Conservation (phyloP, 2,888 invertebrate species). For the Lasioglossum zephyrum region DNA sequence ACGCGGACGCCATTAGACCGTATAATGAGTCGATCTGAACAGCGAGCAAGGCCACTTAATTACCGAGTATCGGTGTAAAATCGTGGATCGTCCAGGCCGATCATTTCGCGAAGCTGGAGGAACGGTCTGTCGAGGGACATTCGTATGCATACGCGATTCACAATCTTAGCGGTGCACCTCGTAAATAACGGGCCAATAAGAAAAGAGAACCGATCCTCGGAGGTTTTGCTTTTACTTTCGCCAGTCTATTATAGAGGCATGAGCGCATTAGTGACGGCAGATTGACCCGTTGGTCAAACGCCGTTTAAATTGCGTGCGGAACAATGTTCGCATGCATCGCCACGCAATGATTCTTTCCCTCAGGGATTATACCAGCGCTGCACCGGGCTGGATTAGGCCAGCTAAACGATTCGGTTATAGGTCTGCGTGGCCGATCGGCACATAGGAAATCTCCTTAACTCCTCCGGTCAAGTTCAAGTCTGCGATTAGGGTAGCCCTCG, state of each 20-base stretch:
- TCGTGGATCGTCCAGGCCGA: slow-evolving; percentile 49
- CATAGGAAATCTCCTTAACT: slow-evolving; percentile 64
- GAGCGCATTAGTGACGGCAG: slow-evolving; percentile 79
- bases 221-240: slow-evolving; percentile 57
- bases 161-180: slow-evolving; percentile 72
- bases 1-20: not conserved
- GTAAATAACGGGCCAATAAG: slow-evolving; percentile 65
- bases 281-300: slow-evolving; percentile 75
- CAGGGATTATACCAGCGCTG: slow-evolving; percentile 12
- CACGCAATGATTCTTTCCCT: slow-evolving; percentile 43
- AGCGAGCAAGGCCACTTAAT: slow-evolving; percentile 51
- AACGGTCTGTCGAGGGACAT: slow-evolving; percentile 31
- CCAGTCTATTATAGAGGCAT: slow-evolving; percentile 73
- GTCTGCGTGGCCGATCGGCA: slow-evolving; percentile 67
- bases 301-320: slow-evolving; percentile 72
- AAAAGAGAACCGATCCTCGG: slow-evolving; percentile 58
- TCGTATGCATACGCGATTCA: slow-evolving; percentile 66
- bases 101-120: slow-evolving; percentile 47
- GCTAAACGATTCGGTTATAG: slow-evolving; percentile 69
- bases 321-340: slow-evolving; percentile 65
- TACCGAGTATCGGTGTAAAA: slow-evolving; percentile 63
- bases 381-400: slow-evolving; percentile 64
- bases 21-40: slow-evolving; percentile 9
- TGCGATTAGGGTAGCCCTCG: slow-evolving; percentile 32
- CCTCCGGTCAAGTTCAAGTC: slow-evolving; percentile 40